Conservation (phyloP, 2,888 invertebrate species). For the Eristalis pertinax region DNA sequence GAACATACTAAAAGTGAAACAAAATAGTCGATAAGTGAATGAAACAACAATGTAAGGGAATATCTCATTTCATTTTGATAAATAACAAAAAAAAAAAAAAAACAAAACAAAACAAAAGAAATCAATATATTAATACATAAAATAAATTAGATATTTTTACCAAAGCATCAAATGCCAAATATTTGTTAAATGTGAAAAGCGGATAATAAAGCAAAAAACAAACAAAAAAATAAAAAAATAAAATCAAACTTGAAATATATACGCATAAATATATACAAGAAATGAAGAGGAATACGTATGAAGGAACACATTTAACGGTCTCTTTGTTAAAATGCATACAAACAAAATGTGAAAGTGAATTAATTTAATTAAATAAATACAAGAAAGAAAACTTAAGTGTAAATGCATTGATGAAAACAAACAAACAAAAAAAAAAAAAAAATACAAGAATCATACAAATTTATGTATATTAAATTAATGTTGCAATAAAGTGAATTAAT, state of each 20-base stretch:
- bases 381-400: constrained; percentile 8
- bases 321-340: not conserved
- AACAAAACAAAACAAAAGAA: constrained; percentile 40
- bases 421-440: constrained; percentile 40
- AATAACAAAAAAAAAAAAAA: constrained; percentile 38
- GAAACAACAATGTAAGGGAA: constrained; percentile 64
- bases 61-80: constrained; percentile 71
- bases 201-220: constrained; percentile 46
- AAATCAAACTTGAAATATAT: constrained; percentile 48
- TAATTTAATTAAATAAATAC: constrained; percentile 14
- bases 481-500: constrained; percentile 73
- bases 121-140: constrained; percentile 60
- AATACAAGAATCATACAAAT: constrained; percentile 64
- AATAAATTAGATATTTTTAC: constrained; percentile 74
- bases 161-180: constrained; percentile 76
- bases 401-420: constrained; percentile 1
- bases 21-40: constrained; percentile 71
- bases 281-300: not conserved
- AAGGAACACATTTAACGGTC: not conserved
- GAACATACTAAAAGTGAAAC: constrained; percentile 36
- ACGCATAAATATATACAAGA: constrained; percentile 21
- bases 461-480: constrained; percentile 71
- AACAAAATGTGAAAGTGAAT: constrained; percentile 26
- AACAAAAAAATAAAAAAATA: not conserved
- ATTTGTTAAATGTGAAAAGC: constrained; percentile 75